Evolutionary conservation across 1,140 invertebrate genomes (phyloP).

Genomic region (Piezodorus guildinii): DNA sequence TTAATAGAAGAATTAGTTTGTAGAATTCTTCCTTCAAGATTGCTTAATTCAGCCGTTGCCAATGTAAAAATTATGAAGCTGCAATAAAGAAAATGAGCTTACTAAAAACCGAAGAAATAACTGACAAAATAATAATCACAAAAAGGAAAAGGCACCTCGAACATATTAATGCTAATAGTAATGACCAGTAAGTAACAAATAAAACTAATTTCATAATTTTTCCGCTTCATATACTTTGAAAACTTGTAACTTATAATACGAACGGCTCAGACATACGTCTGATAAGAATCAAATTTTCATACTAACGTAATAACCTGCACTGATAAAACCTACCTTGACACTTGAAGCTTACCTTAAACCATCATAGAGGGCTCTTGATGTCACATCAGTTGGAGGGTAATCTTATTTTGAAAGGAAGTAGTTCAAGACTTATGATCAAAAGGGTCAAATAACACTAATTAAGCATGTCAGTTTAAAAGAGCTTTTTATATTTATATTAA

Average conservation of each 20-base stretch:
- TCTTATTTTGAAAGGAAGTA: no score
- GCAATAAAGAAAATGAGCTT: not conserved
- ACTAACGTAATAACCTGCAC: not conserved
- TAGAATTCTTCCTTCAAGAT: not conserved
- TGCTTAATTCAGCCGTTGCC: slow-evolving; percentile 6
- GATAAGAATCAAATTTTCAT: not conserved
- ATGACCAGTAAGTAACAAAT: not conserved
- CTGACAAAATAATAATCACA: no score
- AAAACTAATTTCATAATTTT: not conserved
- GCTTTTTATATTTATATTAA: no score
- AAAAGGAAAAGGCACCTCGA: not conserved
- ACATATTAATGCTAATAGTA: slow-evolving; percentile 2
- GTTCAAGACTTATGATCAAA: no score
- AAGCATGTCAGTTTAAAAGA: no score
- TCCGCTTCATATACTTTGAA: slow-evolving; percentile 8
- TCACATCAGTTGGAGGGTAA: no score
- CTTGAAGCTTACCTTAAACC: not conserved
- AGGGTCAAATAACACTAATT: no score
- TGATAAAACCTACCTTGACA: not conserved
- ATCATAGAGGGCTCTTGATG: no score
- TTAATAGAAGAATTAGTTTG: not conserved
- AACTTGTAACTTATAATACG: not conserved
- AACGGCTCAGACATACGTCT: not conserved
- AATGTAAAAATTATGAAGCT: slow-evolving; percentile 10
- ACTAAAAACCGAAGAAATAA: no score